phyloP scores from a whole-genome alignment of 2,113 vertebrate species.

The Lampris incognitus region DNA sequence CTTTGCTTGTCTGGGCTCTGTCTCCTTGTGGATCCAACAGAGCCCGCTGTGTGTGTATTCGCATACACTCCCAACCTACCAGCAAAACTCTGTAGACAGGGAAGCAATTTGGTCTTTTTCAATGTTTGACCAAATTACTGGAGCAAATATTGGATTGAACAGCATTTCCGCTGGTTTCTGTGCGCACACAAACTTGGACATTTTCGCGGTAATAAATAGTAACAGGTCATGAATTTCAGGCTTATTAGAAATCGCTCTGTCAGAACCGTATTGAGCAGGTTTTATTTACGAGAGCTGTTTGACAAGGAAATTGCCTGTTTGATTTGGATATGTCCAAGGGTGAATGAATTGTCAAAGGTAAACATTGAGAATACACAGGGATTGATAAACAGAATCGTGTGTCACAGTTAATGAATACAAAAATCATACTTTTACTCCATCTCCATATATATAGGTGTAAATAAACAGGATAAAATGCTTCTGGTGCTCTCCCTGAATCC shows the following conservation, averaged over 20 bases:
- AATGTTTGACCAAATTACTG: constrained; percentile 77
- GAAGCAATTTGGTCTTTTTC: constrained; percentile 74
- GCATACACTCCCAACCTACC: constrained; percentile 49
- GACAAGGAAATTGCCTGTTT: constrained; percentile 70
- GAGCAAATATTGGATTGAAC: constrained; percentile 75
- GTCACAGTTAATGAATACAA: constrained; percentile 63
- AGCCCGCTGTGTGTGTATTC: constrained; percentile 62
- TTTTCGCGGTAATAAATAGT: constrained; percentile 70
- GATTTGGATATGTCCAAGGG: constrained; percentile 52
- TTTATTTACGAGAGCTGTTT: constrained; percentile 66
- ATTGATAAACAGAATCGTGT: constrained; percentile 51
- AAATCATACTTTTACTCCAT: constrained; percentile 49
- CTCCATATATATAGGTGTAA: constrained; percentile 27
- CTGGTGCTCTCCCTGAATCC: constrained; percentile 36
- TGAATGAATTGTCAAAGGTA: constrained; percentile 64
- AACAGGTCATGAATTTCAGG: constrained; percentile 65
- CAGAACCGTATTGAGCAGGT: constrained; percentile 49
- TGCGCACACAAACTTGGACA: constrained; percentile 47
- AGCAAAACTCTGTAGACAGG: constrained; percentile 62
- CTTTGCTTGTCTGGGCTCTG: constrained; percentile 63
- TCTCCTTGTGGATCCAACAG: constrained; percentile 62
- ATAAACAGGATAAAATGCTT: constrained; percentile 44
- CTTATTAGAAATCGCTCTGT: constrained; percentile 63
- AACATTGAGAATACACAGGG: constrained; percentile 66
- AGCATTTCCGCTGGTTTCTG: constrained; percentile 71